A percentile compares a stretch with the other conserved stretches of the same genome.
These are phyloP conservation scores for Sweltsa coloradensis DNA, from an alignment of 1,140 invertebrate genomes.

Conservation along the genomic window DNA sequence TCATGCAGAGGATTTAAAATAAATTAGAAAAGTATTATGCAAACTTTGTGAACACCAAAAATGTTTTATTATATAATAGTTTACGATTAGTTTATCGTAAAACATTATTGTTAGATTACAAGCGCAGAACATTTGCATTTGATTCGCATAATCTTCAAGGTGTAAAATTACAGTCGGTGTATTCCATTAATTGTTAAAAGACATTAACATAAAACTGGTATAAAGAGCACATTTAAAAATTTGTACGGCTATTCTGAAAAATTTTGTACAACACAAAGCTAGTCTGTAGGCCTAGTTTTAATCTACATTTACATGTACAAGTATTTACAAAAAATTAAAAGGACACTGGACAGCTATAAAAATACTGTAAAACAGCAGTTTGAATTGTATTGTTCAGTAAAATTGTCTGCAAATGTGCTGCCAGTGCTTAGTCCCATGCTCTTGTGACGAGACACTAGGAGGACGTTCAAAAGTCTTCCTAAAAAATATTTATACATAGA, in stretches of 20 bases:
- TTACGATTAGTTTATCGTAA: too few species aligned
- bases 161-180: too few species aligned
- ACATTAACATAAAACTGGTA: constrained; percentile 1
- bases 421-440: background rate
- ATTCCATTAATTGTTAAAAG: too few species aligned
- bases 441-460: background rate
- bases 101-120: too few species aligned
- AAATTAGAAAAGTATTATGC: too few species aligned
- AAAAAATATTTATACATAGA: background rate
- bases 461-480: background rate
- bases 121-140: too few species aligned
- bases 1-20: too few species aligned
- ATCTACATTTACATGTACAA: constrained; percentile 2
- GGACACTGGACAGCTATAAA: background rate
- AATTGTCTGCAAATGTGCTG: background rate
- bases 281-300: background rate
- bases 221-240: background rate
- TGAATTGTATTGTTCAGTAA: background rate
- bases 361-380: background rate
- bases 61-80: too few species aligned
- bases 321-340: constrained; percentile 3
- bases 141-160: too few species aligned
- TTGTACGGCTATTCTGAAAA: background rate
- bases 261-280: constrained; percentile 3
- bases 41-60: too few species aligned